Evolutionary conservation across 64 coral and sea anemone genomes (phyloP), one percentile per base, ranked within the genome.

Genomic region (Catalaphyllia jardinei): DNA sequence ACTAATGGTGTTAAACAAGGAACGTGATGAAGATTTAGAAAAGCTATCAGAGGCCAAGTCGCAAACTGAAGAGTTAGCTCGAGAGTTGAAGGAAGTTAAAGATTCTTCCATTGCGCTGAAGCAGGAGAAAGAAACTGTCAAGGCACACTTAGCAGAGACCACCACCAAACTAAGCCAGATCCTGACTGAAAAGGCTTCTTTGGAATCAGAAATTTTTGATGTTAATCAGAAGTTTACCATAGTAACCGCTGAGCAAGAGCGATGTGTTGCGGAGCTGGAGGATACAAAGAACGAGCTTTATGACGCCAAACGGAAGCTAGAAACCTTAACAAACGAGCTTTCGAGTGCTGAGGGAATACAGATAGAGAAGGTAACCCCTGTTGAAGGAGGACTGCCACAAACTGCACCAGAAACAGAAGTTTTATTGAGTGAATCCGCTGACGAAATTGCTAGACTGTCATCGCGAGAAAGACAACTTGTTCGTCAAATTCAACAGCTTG

Each of bases 401-500:
- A 13, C 18, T 6, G 35, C 10, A 38, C 33, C 62, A 16, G 61
- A 71, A 29, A 71, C 62, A 51, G 63, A 85, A 35, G 19, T 52
- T 50, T 64, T 22, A 10, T 71, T 85, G 62, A 38, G 62, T 13
- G 29, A 63, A 22, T 10, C 81, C 25, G 10, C 35, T 25, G 81
- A 71, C 4, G 81, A 71, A 85, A 29, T 46, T 18, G 11, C 62
- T 49, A 42, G 12, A 4, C 10, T 50, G 28, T 28, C 62, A 71
- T 71, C 81, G 20, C 81, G 20, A 67, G 81, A 71, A 51, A 71
- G n/a, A 85, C 81, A 85, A 71, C 63, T 42, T 22, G 31, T 71
- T 42, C 51, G 25, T 85, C 35, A 71, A 51, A 71, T 85, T 22
- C 62, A 85, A 35, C 81, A 85, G 31, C 62, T 85, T 24, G 62